Conservation (phyloP, 2,888 invertebrate species). For the Drosophila pseudotakahashii region DNA sequence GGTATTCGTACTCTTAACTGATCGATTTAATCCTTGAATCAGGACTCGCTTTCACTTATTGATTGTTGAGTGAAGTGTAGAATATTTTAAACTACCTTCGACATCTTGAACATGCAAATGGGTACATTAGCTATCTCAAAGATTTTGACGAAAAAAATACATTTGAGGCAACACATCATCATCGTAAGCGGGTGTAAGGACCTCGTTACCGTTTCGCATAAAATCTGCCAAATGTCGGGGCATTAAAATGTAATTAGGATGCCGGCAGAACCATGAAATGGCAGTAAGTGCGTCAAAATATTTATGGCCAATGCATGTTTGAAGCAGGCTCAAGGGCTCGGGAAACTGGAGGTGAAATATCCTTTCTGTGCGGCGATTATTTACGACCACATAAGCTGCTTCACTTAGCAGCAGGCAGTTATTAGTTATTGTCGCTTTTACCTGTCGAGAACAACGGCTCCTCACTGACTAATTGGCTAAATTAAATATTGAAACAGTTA, state of each 20-base stretch:
- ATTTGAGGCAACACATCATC: constrained; percentile 5
- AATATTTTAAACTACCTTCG: neutral
- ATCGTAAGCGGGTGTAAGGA: constrained; percentile 4
- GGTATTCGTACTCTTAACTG: constrained; percentile 8
- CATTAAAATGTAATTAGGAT: constrained; percentile 75
- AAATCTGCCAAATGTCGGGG: constrained; percentile 47
- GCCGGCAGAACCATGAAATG: constrained; percentile 22
- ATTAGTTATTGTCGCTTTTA: constrained; percentile 17
- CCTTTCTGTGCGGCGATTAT: constrained; percentile 14
- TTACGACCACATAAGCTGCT: constrained; percentile 22
- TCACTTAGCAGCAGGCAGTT: constrained; percentile 5
- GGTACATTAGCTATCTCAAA: constrained; percentile 1
- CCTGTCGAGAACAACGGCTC: constrained; percentile 25
- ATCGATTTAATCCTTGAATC: constrained; percentile 16
- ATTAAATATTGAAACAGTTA: constrained; percentile 13
- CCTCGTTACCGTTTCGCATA: constrained; percentile 29
- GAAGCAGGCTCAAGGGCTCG: constrained; percentile 33
- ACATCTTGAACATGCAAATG: neutral
- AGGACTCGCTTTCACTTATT: constrained; percentile 21
- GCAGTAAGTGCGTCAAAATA: constrained; percentile 44
- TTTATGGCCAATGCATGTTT: constrained; percentile 62
- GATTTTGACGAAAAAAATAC: neutral
- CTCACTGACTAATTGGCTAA: constrained; percentile 25
- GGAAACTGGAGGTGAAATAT: constrained; percentile 11
- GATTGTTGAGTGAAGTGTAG: constrained; percentile 22